Evolutionary conservation across 2,888 invertebrate species (phyloP), one percentile per base, ranked within the genome.

Genomic region (Drosophila limbata): DNA sequence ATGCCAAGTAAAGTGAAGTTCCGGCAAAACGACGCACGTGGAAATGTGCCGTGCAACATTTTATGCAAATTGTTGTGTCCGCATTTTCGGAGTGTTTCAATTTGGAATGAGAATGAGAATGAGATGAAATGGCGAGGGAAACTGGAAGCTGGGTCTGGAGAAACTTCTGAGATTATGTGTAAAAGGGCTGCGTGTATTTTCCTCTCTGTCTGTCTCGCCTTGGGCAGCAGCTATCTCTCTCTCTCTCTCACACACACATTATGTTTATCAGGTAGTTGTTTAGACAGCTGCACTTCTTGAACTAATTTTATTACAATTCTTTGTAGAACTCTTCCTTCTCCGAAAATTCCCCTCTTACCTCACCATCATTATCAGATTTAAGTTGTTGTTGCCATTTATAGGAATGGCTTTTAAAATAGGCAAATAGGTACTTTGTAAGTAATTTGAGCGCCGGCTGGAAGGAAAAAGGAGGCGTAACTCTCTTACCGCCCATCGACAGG

Each of bases 391-490:
- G 65, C 44, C 69, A 70, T 88, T 88, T 77, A 77, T 71, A 60
- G 66, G 73, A 88, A 88, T 84, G 77, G 61, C 77, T 88, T 88
- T 80, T 70, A 69, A 71, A 84, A 84, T 88, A 77, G 84, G 88
- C 84, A 83, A 88, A 80, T 84, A 84, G 88, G 86, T 88, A 86
- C 84, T 88, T 84, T 83, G 88, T 84, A 85, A 84, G 88, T 88
- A 84, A 88, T 83, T 76, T 65, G 77, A 74, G 45, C 52, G 73
- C 55, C 82, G 73, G 73, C 65, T 81, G 75, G n/a, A 33, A 15
- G 11, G 31, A 45, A 33, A 17, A 6, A 5, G 45, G 40, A 17
- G 75, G 53, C 45, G 51, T 42, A 31, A 48, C 65, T 40, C 19
- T 50, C 52, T 66, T 69, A 44, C 68, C 56, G 53, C 70, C 70